Base-by-base conservation (phyloP, 2,888 invertebrate genomes). In the Sphaeridia pumilis region DNA sequence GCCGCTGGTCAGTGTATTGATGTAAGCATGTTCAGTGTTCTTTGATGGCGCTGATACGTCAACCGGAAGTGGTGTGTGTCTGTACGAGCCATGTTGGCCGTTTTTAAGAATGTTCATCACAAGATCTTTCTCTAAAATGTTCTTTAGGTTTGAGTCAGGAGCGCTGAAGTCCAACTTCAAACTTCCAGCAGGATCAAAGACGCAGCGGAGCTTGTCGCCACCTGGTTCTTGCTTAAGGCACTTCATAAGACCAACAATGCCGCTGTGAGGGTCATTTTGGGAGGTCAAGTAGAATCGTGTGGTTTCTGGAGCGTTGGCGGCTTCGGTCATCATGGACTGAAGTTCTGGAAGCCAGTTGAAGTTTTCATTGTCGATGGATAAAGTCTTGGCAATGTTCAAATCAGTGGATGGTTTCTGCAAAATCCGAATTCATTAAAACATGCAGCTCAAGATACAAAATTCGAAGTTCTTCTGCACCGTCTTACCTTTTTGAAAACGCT, bases 171-270 rank as follows among this genome's bases (percentile, higher is more conserved):
- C 36, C n/a, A 44, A 20, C 20, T 43, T 24, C 1, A 55, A 20
- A 21, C 46, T 41, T 12, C 44, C 44, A 2, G 24, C 21, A 12
- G 52, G 76, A 74, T 35, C 75, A 75, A 52, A 60, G 5, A 64
- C 50, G 44, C 59, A 70, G 67, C 74, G 69, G n/a, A 87, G 77
- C 64, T 79, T 79, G 52, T 75, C 73, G 17, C 92, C 92, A 58
- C 88, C 89, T 4, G 83, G 78, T 75, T 94, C 94, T 64, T 79
- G 80, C 66, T 84, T 82, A 61, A 95, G 75, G 71, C 97, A 97
- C 68, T 88, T 84, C 66, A 84, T 81, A 69, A 97, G 75, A 41
- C 97, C 97, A 53, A 93, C 75, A 58, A 87, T 76, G 12, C 95
- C 95, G 69, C 78, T 77, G 25, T 76, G 69, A 54, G 80, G 76